Conservation (phyloP, 2,113 vertebrate genomes). For the Megalops atlanticus region DNA sequence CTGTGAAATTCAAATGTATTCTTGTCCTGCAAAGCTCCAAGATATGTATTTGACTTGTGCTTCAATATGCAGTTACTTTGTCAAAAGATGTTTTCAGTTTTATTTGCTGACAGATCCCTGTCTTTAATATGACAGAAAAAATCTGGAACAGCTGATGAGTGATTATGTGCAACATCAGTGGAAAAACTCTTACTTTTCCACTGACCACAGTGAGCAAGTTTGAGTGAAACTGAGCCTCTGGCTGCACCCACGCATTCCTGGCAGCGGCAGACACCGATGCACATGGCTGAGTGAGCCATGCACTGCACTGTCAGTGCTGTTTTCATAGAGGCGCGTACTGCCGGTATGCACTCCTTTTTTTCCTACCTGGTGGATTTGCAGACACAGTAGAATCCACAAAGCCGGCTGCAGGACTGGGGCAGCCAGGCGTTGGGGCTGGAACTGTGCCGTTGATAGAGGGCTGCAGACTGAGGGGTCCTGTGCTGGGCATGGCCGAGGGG, state of each 20-base stretch:
- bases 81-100: no score
- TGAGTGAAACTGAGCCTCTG: no score
- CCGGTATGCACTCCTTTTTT: not conserved
- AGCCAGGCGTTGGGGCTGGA: slow-evolving; percentile 73
- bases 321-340: not conserved
- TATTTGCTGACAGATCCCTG: no score
- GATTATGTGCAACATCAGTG: not conserved
- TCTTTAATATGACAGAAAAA: not conserved
- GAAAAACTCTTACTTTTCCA: no score
- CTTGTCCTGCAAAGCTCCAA: no score
- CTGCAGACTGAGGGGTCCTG: slow-evolving; percentile 80
- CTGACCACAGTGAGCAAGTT: no score
- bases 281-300: not conserved
- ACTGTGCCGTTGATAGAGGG: slow-evolving; percentile 84
- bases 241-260: no score
- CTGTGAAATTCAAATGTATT: no score
- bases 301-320: not conserved
- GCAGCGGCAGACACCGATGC: not conserved
- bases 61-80: no score
- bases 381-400: slow-evolving; percentile 76
- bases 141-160: not conserved
- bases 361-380: slow-evolving; percentile 72
- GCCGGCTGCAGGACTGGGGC: slow-evolving; percentile 74
- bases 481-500: slow-evolving; percentile 73
- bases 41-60: no score